Base-by-base conservation (phyloP, 2,797 vertebrate species). In the Chromobotia macracanthus region DNA sequence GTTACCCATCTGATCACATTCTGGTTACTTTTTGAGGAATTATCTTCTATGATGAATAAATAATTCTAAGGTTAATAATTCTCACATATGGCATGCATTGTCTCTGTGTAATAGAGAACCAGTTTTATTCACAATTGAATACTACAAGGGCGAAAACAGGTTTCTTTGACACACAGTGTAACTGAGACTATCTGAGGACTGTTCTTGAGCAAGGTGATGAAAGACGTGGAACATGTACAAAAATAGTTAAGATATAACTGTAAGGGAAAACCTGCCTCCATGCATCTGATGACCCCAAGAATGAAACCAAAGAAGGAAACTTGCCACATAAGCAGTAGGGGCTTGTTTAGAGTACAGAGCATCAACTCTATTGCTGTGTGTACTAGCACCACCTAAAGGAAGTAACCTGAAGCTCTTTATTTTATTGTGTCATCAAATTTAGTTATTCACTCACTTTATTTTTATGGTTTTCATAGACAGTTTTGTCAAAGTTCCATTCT, bases 201-300 rank as follows among this genome's bases (percentile, higher is more conserved):
- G 18, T 35, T 55, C 2, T 4, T 35, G 31, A 66, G 44, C 16
- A 67, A 66, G 50, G 61, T 67, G 51, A 66, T 60, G 25, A 64
- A 75, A 77, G 60, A 68, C 66, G 21, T 76, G 60, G 23, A 67
- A 60, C 69, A 53, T 5, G 23, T 72, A 19, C 68, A 46, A 51
- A 82, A 82, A 82, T 82, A 82, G 75, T 31, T 19, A 38, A 38
- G 15, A 61, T 48, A 60, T 44, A 66, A 58, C n/a, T 72, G 21
- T 72, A 82, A 77, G 41, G 3, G 41, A 25, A 77, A 77, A 28
- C 60, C 25, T 31, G 16, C 4, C 21, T 44, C 13, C 12, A 6
- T 21, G 18, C n/a, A 16, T 63, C 18, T 81, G 51, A 51, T 41
- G 25, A 16, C 15, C 61, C 75, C 28, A 56, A 67, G 12, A 61